Conservation (phyloP, 2,888 invertebrate species). For the Scotopteryx bipunctaria region DNA sequence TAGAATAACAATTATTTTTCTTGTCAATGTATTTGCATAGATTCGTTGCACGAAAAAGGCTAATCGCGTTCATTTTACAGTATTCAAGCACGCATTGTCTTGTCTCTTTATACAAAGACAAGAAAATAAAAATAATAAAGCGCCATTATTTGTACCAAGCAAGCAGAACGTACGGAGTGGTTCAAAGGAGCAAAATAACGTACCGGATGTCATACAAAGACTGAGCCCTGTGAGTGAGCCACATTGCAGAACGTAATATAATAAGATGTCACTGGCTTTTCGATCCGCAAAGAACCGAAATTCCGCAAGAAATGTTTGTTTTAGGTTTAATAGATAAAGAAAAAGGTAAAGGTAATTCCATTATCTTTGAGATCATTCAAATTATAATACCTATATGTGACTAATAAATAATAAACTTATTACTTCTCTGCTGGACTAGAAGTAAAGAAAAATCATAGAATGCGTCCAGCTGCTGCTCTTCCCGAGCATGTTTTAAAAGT, state of each 20-base stretch:
- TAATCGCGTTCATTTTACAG: conserved; percentile 1
- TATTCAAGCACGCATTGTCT: conserved; percentile 19
- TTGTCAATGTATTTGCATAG: conserved; percentile 1
- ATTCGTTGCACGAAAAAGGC: neutral
- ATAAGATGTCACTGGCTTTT: neutral
- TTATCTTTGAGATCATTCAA: no score
- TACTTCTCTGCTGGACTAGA: no score
- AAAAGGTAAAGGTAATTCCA: no score
- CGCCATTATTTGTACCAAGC: conserved; percentile 43
- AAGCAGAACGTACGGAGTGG: conserved; percentile 45
- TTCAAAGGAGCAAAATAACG: conserved; percentile 59
- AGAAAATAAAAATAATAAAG: conserved; percentile 34
- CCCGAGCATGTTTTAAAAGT: no score
- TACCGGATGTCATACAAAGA: conserved; percentile 70
- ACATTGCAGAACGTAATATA: conserved; percentile 18
- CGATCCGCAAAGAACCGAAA: neutral
- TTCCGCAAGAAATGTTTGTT: no score
- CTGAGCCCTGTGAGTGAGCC: no score
- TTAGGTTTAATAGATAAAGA: no score
- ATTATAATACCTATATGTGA: no score
- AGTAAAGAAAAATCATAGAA: no score
- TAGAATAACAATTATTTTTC: neutral
- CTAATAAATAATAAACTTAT: no score
- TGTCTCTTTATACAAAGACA: conserved; percentile 24
- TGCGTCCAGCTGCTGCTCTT: no score